Base-by-base conservation (phyloP, 2,888 invertebrate species). In the Tenodera sinensis region DNA sequence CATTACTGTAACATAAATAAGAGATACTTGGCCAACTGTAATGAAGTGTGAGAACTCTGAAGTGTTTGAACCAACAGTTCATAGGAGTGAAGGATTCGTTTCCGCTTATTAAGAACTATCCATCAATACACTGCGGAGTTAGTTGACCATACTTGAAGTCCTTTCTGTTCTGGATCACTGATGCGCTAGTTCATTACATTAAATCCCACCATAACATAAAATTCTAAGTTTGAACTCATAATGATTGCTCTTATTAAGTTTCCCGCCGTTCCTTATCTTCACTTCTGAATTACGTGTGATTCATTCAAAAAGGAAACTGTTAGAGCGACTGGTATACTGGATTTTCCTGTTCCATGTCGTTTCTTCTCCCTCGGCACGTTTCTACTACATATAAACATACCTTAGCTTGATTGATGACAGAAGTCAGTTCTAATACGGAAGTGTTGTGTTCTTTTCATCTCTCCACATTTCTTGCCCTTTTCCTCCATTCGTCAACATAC, bases 291-390 rank as follows among this genome's bases (percentile, higher is more conserved):
- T 86, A 81, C 27, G 30, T 86, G 71, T 86, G 30, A 86, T 86
- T 81, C 86, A 86, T 86, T 86, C 86, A 87, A 82, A 85, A 86
- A 87, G 82, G 87, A 87, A 42, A 30, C 28, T 20, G 25, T 30
- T 86, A 12, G 28, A 30, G 81, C 54, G 71, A 71, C 27, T 20
- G 27, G 4, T n/a, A 14, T 3, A 34, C 82, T 83, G 82, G 87
- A 87, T 83, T 82, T 87, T 87, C 87, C 87, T 82, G 87, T 87
- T 87, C 42, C 28, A 83, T 27, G 15, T 30, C 2, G 15, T 27
- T n/a, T 34, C n/a, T 34, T 28, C 30, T 83, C 8, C 20, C 12
- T 87, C 83, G 42, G 42, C 42, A 42, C 42, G 42, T 42, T 25
- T 82, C 82, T 34, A 54, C 54, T 54, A 54, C 54, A 54, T 14